Percentiles rank a stretch among this genome's conserved stretches.
phyloP scores from a whole-genome alignment of 2,113 vertebrate species.

The Arenaria interpres region DNA sequence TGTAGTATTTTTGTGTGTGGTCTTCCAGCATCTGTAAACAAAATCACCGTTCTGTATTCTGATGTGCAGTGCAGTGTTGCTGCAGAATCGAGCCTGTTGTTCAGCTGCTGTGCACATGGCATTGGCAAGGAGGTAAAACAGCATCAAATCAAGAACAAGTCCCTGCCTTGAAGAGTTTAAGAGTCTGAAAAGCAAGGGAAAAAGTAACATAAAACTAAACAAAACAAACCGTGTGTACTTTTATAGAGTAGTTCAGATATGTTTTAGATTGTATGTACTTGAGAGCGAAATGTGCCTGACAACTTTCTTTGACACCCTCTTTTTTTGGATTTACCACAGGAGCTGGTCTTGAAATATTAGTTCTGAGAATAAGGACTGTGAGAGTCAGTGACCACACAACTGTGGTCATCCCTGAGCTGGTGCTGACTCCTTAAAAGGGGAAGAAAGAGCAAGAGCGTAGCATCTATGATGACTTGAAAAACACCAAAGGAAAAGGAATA shows the following conservation, averaged over 20 bases:
- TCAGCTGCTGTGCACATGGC: neutral
- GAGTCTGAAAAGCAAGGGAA: neutral
- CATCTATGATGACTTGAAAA: neutral
- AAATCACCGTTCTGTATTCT: neutral
- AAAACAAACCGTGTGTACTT: neutral
- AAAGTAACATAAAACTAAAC: neutral
- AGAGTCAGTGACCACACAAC: accelerated
- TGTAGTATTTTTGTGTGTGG: neutral
- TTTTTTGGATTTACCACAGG: neutral
- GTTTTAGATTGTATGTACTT: neutral
- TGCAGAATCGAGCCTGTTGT: neutral
- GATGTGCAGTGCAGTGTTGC: neutral
- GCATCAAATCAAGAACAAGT: neutral
- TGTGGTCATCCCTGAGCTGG: neutral
- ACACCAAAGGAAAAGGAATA: neutral
- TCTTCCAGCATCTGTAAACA: neutral
- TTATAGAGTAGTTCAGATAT: neutral
- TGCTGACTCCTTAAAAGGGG: neutral
- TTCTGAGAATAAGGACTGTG: neutral
- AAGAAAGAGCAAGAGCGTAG: neutral
- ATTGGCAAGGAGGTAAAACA: neutral
- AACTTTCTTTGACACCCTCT: neutral
- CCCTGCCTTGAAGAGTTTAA: neutral
- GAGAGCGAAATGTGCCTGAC: neutral
- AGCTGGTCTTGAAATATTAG: neutral